phyloP scores from a whole-genome alignment of 2,113 vertebrate species.

The Scomber japonicus region DNA sequence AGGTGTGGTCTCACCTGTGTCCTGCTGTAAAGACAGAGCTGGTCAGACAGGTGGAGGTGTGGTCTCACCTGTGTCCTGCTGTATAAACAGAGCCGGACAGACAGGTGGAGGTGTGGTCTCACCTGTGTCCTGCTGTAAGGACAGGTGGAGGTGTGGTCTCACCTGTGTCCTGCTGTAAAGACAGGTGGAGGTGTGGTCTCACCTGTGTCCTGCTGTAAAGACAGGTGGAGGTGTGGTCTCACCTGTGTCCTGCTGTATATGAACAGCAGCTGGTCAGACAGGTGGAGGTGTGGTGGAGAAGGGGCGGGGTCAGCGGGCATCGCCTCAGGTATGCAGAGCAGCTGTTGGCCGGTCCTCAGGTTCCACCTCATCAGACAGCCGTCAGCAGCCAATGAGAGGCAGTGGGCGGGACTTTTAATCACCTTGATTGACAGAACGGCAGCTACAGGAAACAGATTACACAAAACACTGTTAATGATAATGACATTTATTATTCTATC shows the following conservation, averaged over 20 bases:
- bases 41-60: too few species aligned
- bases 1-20: too few species aligned
- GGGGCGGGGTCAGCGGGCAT: constrained; percentile 50
- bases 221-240: constrained; percentile 65
- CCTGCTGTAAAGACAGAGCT: too few species aligned
- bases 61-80: too few species aligned
- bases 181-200: background rate
- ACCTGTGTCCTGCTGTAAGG: too few species aligned
- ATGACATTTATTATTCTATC: too few species aligned
- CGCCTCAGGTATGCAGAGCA: constrained; percentile 73
- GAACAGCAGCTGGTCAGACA: constrained; percentile 79
- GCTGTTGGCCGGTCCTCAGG: constrained; percentile 79
- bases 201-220: constrained; percentile 83
- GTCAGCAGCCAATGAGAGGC: constrained; percentile 85
- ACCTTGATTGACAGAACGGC: constrained; percentile 79
- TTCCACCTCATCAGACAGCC: constrained; percentile 83
- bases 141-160: too few species aligned
- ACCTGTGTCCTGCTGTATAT: constrained; percentile 83
- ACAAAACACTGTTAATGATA: background rate
- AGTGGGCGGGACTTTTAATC: constrained; percentile 69
- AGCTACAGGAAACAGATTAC: constrained; percentile 57
- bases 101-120: too few species aligned
- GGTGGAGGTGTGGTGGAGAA: constrained; percentile 65
- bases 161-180: too few species aligned
- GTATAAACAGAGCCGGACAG: too few species aligned